Evolutionary conservation across 2,797 vertebrate genomes (phyloP).

Genomic region (Leuciscus waleckii): DNA sequence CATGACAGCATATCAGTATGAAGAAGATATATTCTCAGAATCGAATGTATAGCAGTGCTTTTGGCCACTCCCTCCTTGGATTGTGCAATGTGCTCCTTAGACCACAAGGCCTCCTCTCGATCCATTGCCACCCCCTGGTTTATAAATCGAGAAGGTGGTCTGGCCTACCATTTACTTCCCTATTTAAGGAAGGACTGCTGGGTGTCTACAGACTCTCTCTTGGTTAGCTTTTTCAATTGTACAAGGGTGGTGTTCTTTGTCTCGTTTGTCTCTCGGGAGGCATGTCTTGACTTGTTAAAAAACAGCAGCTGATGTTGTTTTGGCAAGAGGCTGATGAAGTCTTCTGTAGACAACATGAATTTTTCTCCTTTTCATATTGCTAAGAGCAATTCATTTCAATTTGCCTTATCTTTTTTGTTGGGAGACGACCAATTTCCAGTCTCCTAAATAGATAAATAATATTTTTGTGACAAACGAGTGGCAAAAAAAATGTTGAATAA

Average conservation of each 20-base stretch:
- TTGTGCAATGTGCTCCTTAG: constrained; percentile 15
- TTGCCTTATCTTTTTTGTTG: neutral
- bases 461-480: neutral
- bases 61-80: constrained; percentile 13
- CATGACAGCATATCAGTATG: neutral
- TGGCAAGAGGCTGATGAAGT: constrained; percentile 16
- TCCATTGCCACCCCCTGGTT: constrained; percentile 9
- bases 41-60: neutral
- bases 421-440: neutral
- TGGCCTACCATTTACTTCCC: constrained; percentile 2
- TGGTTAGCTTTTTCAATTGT: constrained; percentile 8
- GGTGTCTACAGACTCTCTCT: neutral
- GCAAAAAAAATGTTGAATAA: neutral
- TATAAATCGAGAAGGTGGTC: constrained; percentile 4
- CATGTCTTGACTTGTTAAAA: constrained; percentile 53
- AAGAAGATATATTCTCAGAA: neutral
- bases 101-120: neutral
- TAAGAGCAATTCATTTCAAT: neutral
- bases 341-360: neutral
- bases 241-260: neutral
- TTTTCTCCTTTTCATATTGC: neutral
- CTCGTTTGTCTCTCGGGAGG: neutral
- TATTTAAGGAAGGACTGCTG: neutral
- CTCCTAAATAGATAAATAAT: neutral
- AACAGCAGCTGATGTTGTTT: constrained; percentile 28